These are phyloP conservation scores for Chelonus formosanus DNA, from an alignment of 2,888 invertebrate genomes.

Conservation along the genomic window DNA sequence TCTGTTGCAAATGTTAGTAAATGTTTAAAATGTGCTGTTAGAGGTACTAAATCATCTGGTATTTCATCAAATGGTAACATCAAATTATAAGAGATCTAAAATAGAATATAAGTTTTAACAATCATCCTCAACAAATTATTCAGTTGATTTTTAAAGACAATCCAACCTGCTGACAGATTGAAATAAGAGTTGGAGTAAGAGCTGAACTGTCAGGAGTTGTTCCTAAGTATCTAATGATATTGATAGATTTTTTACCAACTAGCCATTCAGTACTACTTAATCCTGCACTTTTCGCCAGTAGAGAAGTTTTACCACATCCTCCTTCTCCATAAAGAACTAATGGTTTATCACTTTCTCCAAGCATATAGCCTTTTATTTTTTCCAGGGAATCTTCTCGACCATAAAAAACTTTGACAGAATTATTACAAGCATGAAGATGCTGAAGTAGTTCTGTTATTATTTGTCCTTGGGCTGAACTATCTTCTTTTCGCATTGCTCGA, in stretches of 20 bases:
- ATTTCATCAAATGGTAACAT: slow-evolving; percentile 92
- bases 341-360: slow-evolving; percentile 85
- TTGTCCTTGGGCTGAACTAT: slow-evolving; percentile 91
- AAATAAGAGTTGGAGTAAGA: slow-evolving; percentile 91
- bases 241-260: slow-evolving; percentile 79
- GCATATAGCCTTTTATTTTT: slow-evolving; percentile 83
- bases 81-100: slow-evolving; percentile 89
- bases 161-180: slow-evolving; percentile 90
- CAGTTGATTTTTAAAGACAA: slow-evolving; percentile 2
- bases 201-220: slow-evolving; percentile 98
- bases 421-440: slow-evolving; percentile 94
- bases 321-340: slow-evolving; percentile 93
- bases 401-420: slow-evolving; percentile 92
- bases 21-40: slow-evolving; percentile 96
- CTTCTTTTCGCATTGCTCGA: slow-evolving; percentile 94
- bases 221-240: slow-evolving; percentile 91
- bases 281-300: slow-evolving; percentile 91
- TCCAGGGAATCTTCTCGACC: slow-evolving; percentile 88
- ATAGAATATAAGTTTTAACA: slow-evolving; percentile 39
- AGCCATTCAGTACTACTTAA: slow-evolving; percentile 79
- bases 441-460: slow-evolving; percentile 94
- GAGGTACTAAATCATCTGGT: slow-evolving; percentile 94
- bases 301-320: slow-evolving; percentile 97
- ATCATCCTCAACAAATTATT: slow-evolving; percentile 16
- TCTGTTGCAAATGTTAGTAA: slow-evolving; percentile 82